Conservation (phyloP, 2,888 invertebrate genomes). For the Artemia sp. region DNA sequence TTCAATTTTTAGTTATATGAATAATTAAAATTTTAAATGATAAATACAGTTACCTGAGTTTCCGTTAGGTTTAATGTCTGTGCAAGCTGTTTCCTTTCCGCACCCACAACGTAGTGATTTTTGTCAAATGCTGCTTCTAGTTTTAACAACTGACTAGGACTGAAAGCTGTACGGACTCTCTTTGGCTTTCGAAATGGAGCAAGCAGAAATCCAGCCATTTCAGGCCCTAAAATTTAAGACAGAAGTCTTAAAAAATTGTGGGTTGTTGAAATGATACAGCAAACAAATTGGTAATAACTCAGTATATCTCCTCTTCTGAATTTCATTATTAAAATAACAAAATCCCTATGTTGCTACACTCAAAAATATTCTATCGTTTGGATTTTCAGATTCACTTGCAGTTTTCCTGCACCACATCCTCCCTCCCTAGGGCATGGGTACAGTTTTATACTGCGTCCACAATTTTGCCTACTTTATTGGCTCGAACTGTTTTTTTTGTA, state of each 20-base stretch:
- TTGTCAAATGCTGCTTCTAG: constrained; percentile 78
- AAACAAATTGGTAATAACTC: too few relatives aligned
- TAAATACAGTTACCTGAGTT: constrained; percentile 46
- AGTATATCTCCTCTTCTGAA: too few relatives aligned
- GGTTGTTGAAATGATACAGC: too few relatives aligned
- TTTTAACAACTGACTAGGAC: constrained; percentile 86
- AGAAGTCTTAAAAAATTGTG: not conserved
- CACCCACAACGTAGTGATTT: constrained; percentile 80
- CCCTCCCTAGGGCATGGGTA: too few relatives aligned
- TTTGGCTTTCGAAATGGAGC: constrained; percentile 97
- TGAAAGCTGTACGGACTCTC: constrained; percentile 93
- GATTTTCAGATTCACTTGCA: too few relatives aligned
- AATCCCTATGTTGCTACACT: too few relatives aligned
- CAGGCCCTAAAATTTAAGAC: constrained; percentile 46
- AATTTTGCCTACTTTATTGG: too few relatives aligned
- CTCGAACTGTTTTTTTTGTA: too few relatives aligned
- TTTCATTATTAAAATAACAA: too few relatives aligned
- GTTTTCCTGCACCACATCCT: too few relatives aligned
- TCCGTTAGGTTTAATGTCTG: constrained; percentile 71
- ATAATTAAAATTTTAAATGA: not conserved
- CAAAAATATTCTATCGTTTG: too few relatives aligned
- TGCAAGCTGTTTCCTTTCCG: constrained; percentile 78
- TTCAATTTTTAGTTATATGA: not conserved
- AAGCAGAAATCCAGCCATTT: constrained; percentile 67
- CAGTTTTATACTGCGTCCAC: too few relatives aligned